Percentiles rank a stretch among this genome's conserved stretches.
Evolutionary conservation across 2,888 invertebrate species (phyloP).

Genomic region (Synergus laeviventris): DNA sequence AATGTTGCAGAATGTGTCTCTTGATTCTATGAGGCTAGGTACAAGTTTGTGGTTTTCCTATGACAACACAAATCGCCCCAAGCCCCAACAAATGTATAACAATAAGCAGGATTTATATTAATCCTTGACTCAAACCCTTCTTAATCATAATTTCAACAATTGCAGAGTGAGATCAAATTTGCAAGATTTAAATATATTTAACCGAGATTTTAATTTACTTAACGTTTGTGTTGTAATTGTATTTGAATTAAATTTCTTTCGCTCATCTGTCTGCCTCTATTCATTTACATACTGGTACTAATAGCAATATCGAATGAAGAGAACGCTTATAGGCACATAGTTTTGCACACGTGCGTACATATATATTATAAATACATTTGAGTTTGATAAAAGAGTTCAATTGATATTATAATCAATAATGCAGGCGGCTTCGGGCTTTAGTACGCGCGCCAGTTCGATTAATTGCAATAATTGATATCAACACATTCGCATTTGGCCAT

Average conservation of each 20-base stretch:
- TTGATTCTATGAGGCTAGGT: not conserved
- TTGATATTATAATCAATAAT: conserved; percentile 6
- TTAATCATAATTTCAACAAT: too few species aligned
- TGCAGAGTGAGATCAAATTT: too few species aligned
- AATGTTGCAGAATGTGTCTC: not conserved
- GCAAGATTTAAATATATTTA: too few species aligned
- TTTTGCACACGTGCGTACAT: too few species aligned
- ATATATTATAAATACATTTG: not conserved
- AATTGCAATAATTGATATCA: conserved; percentile 1
- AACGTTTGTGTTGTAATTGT: too few species aligned
- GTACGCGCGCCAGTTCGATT: not conserved
- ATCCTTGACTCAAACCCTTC: not conserved
- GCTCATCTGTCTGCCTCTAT: not conserved
- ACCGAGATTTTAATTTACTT: too few species aligned
- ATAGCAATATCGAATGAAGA: not conserved
- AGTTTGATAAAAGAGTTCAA: not conserved
- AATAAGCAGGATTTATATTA: not conserved
- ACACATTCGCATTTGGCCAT: not conserved
- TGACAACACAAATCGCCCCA: not conserved
- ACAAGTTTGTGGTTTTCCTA: not conserved
- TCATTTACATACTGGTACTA: not conserved
- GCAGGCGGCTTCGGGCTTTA: not conserved
- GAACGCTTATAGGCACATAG: too few species aligned
- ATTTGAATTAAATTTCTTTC: not conserved
- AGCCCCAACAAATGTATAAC: not conserved